Evolutionary conservation across 2,888 invertebrate species (phyloP).

Genomic region (Spialia ferax): DNA sequence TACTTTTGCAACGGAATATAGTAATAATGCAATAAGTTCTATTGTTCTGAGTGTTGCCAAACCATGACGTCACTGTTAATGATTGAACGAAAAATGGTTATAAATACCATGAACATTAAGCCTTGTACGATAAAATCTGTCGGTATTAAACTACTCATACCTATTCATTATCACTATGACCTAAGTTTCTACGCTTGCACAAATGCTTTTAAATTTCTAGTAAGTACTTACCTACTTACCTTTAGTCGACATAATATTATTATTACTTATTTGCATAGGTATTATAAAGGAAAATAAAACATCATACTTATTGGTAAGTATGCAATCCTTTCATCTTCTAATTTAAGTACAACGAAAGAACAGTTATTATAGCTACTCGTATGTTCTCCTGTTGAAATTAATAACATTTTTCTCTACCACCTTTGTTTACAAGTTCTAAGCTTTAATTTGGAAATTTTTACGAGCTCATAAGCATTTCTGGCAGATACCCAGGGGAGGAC

Average conservation of each 20-base stretch:
- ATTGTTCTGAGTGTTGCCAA: slow-evolving; percentile 10
- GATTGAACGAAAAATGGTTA: neutral
- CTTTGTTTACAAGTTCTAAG: neutral
- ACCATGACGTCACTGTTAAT: neutral
- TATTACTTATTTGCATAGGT: no score
- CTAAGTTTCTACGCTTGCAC: neutral
- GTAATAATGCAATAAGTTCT: slow-evolving; percentile 9
- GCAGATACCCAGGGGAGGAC: slow-evolving; percentile 24
- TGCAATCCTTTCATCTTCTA: no score
- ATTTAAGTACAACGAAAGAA: no score
- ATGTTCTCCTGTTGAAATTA: neutral
- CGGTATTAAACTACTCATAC: slow-evolving; percentile 8
- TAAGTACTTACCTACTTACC: neutral
- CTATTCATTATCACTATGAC: neutral
- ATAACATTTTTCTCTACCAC: neutral
- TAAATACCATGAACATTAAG: slow-evolving; percentile 2
- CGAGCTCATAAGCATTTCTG: slow-evolving; percentile 22
- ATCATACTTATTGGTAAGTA: no score
- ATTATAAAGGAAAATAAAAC: no score
- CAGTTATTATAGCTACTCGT: no score
- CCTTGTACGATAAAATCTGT: neutral
- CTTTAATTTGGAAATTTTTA: neutral
- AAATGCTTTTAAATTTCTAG: neutral
- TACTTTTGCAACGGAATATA: neutral
- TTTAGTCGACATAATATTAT: no score